Conservation (phyloP, 2,113 vertebrate species). For the Tragelaphus imberbis region DNA sequence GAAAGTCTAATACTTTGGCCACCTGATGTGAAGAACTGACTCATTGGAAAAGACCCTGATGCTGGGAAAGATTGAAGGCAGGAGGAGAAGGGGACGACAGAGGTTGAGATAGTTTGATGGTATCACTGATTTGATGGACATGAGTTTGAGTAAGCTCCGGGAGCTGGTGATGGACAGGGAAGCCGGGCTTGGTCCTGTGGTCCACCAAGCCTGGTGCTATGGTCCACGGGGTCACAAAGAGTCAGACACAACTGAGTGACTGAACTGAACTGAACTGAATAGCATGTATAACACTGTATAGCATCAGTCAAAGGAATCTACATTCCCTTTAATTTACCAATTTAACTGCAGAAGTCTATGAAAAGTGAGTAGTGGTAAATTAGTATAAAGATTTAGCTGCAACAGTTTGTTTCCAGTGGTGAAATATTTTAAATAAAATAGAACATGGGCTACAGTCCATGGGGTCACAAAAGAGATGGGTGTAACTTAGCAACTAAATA, state of each 20-base stretch:
- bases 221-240: neutral
- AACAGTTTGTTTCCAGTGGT: neutral
- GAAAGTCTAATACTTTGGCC: neutral
- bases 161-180: neutral
- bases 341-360: conserved; percentile 1
- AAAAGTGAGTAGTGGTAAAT: neutral
- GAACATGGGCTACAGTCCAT: neutral
- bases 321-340: neutral
- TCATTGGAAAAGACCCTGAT: neutral
- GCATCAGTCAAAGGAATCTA: conserved; percentile 10
- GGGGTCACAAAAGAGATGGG: neutral
- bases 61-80: neutral
- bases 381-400: neutral
- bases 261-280: neutral
- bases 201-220: neutral
- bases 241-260: rapidly evolving
- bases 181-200: neutral
- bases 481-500: neutral
- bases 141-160: neutral
- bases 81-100: neutral
- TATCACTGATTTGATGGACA: neutral
- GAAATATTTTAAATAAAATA: conserved; percentile 25
- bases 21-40: neutral
- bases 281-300: neutral
- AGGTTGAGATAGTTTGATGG: neutral